Percentiles rank a stretch among this genome's conserved stretches.
Evolutionary conservation across 2,888 invertebrate genomes (phyloP).

Genomic region (Sphinx pinastri): DNA sequence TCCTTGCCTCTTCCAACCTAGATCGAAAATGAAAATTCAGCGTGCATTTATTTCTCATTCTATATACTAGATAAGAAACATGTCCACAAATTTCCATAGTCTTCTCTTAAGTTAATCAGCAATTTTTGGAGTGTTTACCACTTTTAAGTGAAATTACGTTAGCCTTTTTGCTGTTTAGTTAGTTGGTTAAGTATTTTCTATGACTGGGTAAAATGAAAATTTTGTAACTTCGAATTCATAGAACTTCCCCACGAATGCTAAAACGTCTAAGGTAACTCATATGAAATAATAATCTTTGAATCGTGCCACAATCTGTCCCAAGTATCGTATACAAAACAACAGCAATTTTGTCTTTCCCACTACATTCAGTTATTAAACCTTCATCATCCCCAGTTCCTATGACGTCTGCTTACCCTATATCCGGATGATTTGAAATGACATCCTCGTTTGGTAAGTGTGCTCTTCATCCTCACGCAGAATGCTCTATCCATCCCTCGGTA

Average conservation of each 20-base stretch:
- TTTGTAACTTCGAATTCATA: neutral
- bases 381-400: constrained; percentile 20
- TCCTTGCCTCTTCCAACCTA: constrained; percentile 79
- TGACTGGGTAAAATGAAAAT: neutral
- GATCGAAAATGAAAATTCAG: constrained; percentile 83
- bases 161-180: neutral
- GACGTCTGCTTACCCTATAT: constrained; percentile 90
- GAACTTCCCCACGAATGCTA: neutral
- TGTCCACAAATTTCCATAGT: constrained; percentile 70
- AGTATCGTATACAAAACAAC: too few relatives aligned
- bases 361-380: constrained; percentile 31
- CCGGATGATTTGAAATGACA: constrained; percentile 98
- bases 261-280: neutral
- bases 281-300: too few relatives aligned
- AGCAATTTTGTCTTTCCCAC: too few relatives aligned
- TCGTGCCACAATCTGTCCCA: neutral
- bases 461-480: constrained; percentile 98
- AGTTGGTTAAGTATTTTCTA: neutral
- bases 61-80: constrained; percentile 67
- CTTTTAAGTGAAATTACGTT: too few relatives aligned
- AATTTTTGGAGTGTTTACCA: neutral
- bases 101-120: constrained; percentile 34
- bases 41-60: constrained; percentile 71
- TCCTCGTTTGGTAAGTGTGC: constrained; percentile 97
- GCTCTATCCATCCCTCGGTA: constrained; percentile 95